Evolutionary conservation across 2,797 vertebrate species (phyloP).

Genomic region (Trichosurus vulpecula): DNA sequence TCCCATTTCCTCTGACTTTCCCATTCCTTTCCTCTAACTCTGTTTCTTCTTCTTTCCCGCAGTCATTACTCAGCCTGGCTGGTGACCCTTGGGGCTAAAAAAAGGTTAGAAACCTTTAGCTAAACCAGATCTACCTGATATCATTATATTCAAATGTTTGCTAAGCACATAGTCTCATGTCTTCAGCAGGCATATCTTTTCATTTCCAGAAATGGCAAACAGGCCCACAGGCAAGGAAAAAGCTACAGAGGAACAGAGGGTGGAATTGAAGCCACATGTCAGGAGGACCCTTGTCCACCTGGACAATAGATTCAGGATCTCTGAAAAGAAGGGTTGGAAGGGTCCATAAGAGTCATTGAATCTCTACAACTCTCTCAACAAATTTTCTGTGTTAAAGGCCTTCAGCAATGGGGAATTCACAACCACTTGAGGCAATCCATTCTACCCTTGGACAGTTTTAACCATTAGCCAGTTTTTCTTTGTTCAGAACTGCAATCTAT

Average conservation of each 20-base stretch:
- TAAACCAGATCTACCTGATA: slow-evolving; percentile 58
- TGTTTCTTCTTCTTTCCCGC: slow-evolving; percentile 27
- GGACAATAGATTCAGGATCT: not conserved
- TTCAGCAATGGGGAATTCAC: not conserved
- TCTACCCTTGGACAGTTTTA: not conserved
- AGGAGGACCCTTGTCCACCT: not conserved
- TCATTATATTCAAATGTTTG: slow-evolving; percentile 27
- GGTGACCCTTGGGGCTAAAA: slow-evolving; percentile 39
- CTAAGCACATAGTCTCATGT: not conserved
- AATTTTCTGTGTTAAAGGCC: not conserved
- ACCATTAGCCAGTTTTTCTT: not conserved
- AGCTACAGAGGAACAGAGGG: not conserved
- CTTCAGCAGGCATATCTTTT: not conserved
- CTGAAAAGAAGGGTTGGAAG: not conserved
- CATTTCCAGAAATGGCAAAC: not conserved
- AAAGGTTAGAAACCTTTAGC: slow-evolving; percentile 47
- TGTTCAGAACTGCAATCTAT: not conserved
- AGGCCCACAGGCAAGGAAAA: not conserved
- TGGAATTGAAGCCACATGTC: not conserved
- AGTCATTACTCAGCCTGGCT: slow-evolving; percentile 34
- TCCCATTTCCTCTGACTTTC: not conserved
- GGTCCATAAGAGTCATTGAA: not conserved
- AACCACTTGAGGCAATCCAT: not conserved
- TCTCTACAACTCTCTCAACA: not conserved
- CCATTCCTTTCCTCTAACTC: slow-evolving; percentile 42